A percentile compares a stretch with the other conserved stretches of the same genome.
phyloP scores from a whole-genome alignment of 2,113 vertebrate species.

The Gulo gulo region DNA sequence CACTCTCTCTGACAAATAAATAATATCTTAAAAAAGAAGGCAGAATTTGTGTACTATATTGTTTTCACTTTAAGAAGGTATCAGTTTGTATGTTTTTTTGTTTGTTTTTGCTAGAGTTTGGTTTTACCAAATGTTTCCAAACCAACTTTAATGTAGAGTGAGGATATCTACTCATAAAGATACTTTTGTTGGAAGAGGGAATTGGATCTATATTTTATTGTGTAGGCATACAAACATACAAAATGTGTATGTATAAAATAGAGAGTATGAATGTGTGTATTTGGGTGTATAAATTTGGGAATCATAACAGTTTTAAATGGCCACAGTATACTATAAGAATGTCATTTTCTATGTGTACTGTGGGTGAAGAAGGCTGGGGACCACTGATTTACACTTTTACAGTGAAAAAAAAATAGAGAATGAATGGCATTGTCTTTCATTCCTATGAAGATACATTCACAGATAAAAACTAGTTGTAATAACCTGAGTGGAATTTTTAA shows the following conservation, averaged over 20 bases:
- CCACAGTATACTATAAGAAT: neutral
- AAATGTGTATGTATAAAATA: neutral
- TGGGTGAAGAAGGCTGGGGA: neutral
- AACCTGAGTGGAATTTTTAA: neutral
- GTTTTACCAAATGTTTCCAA: constrained; percentile 35
- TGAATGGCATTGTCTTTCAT: neutral
- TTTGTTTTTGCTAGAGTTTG: constrained; percentile 31
- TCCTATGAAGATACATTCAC: neutral
- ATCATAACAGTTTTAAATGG: neutral
- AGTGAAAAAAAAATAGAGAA: neutral
- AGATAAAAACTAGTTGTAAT: neutral
- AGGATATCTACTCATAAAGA: neutral
- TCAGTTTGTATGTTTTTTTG: neutral
- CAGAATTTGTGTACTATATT: neutral
- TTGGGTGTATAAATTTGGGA: neutral
- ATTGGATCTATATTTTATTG: constrained; percentile 8
- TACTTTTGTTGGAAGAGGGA: neutral
- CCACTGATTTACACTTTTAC: neutral
- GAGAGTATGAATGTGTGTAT: neutral
- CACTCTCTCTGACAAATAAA: too few species aligned
- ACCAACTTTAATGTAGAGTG: neutral
- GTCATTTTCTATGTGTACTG: neutral
- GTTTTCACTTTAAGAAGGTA: neutral
- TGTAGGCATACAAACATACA: neutral
- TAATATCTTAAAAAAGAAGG: neutral